Evolutionary conservation across 2,888 invertebrate genomes (phyloP), one percentile per base, ranked within the genome.

Genomic region (Lepidocyrtoides sp.): DNA sequence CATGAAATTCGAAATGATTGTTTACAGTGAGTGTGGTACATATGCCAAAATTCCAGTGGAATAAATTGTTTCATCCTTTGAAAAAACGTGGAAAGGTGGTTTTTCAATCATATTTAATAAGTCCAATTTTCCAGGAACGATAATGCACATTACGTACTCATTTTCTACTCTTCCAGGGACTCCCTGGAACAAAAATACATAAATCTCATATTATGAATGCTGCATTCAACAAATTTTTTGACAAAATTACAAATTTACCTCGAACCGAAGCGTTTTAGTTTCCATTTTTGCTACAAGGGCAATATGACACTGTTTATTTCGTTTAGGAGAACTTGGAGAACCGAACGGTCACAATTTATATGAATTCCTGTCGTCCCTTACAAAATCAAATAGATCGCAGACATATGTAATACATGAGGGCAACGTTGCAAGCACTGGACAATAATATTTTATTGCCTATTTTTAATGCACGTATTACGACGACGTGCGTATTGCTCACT

Each of bases 1-100:
- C 75, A 36, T 82, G 12, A 63, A n/a, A 26, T 14, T 51, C 2
- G 32, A 44, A 20, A 48, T 14, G 48, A 3, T 23, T 32, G 23
- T 81, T 63, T 91, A 93, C 93, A 93, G 60, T 8, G 93, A 92
- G 79, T 93, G 93, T 12, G 90, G 91, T n/a, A 91, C 77, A 36
- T 84, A 54, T 0, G 91, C 91, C 14, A 93, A 57, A 57, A 91
- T 79, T 60, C 93, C 93, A 3, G 91, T 89, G 1, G 82, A 75
- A 48, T 85, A 93, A 2, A 92, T 92, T 7, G 89, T 88, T 29
- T 93, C 93, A 44, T 89, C 10, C 32, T 91, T 91, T 23, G 90
- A 91, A 7, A 79, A 54, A 26, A 92, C 81, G 26, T 91, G 82
- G 82, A 84, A 86, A 10, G 93, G 92, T 23, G 91, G 92, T 20